Percentiles rank a stretch among this genome's conserved stretches.
Conservation (phyloP, 1,140 invertebrate genomes). For the Drosophila grimshawi region DNA sequence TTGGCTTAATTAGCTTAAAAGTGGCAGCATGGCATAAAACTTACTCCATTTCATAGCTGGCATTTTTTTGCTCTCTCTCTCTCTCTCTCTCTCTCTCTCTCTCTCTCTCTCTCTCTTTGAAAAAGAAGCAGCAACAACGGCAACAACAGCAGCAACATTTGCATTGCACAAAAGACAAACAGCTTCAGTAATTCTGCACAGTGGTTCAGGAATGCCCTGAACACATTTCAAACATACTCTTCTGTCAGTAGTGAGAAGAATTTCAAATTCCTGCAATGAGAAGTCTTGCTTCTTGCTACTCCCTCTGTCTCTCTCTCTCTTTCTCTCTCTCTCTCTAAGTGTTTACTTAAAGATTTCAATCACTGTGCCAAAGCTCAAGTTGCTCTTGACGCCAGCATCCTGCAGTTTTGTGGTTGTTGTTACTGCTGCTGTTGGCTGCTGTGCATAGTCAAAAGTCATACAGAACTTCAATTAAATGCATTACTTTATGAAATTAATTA, state of each 20-base stretch:
- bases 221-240: neutral
- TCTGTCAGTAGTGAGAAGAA: neutral
- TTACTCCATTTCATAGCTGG: slow-evolving; percentile 12
- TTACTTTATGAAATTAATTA: slow-evolving; percentile 74
- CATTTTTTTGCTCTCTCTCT: neutral
- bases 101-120: neutral
- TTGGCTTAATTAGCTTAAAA: slow-evolving; percentile 60
- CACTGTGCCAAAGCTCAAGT: slow-evolving; percentile 17
- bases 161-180: slow-evolving; percentile 57
- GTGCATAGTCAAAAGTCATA: slow-evolving; percentile 44
- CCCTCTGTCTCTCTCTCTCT: neutral
- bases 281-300: neutral
- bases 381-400: neutral
- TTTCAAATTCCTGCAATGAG: neutral
- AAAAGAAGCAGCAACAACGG: slow-evolving; percentile 10
- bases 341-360: neutral
- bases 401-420: slow-evolving; percentile 25
- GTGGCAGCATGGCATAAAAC: slow-evolving; percentile 37
- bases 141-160: slow-evolving; percentile 33
- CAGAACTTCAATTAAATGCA: slow-evolving; percentile 71
- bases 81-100: neutral
- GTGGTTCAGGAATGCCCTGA: neutral
- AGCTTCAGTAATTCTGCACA: slow-evolving; percentile 11
- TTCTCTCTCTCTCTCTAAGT: neutral
- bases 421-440: neutral